Evolutionary conservation across 1,140 invertebrate genomes (phyloP).

Genomic region (Branchinecta lindahli): DNA sequence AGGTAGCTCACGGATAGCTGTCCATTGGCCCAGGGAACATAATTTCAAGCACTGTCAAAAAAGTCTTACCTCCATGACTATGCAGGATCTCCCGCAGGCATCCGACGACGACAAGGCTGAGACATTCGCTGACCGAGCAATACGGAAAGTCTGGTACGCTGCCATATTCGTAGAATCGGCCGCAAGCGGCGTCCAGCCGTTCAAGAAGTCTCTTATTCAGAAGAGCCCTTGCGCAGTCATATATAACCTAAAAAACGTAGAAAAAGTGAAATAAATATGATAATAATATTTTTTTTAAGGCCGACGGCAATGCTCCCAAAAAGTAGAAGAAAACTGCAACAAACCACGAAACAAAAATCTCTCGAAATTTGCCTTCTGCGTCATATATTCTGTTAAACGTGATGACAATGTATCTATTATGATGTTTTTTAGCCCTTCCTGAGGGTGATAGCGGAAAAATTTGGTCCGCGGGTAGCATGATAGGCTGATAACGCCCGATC

Average conservation of each 20-base stretch:
- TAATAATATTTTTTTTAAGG: slow-evolving; percentile 2
- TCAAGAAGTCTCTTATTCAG: slow-evolving; percentile 59
- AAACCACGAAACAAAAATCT: no score
- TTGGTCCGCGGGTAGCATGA: no score
- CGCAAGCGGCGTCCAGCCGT: slow-evolving; percentile 58
- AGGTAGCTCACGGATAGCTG: no score
- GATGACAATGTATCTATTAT: no score
- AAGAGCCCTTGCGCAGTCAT: slow-evolving; percentile 70
- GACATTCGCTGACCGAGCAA: slow-evolving; percentile 80
- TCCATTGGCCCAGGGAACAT: no score
- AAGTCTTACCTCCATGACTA: slow-evolving; percentile 49
- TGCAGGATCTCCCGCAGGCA: slow-evolving; percentile 77
- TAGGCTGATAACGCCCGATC: no score
- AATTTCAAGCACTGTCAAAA: neutral
- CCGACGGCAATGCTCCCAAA: neutral
- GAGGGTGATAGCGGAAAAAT: no score
- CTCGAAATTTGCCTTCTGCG: no score
- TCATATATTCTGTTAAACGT: no score
- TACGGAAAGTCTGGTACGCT: slow-evolving; percentile 50
- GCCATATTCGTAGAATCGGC: slow-evolving; percentile 44
- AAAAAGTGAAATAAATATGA: slow-evolving; percentile 23
- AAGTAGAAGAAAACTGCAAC: no score
- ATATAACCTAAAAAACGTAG: slow-evolving; percentile 56
- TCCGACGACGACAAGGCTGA: slow-evolving; percentile 84
- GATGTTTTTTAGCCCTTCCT: no score